These are phyloP conservation scores for Sinotaia quadrata DNA, from an alignment of 2,888 invertebrate species.

Conservation along the genomic window DNA sequence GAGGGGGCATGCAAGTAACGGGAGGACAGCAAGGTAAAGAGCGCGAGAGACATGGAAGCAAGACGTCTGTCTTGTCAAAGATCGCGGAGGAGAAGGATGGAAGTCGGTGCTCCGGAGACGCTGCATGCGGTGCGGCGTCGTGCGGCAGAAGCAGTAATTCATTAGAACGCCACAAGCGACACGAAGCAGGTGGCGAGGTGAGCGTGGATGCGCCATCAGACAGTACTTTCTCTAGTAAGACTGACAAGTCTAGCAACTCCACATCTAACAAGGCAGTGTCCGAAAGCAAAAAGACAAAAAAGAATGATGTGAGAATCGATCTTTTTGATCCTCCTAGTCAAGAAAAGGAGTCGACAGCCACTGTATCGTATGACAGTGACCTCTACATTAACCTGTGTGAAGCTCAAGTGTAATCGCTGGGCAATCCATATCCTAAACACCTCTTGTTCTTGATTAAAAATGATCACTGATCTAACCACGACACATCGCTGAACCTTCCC, in stretches of 20 bases:
- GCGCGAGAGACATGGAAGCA: slow-evolving; percentile 61
- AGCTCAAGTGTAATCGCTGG: slow-evolving; percentile 58
- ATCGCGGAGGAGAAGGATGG: slow-evolving; percentile 64
- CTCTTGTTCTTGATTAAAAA: too few species aligned
- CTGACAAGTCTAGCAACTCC: slow-evolving; percentile 53
- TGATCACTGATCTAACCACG: too few species aligned
- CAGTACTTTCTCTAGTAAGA: slow-evolving; percentile 56
- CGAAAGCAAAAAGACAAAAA: slow-evolving; percentile 50
- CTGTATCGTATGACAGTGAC: slow-evolving; percentile 67
- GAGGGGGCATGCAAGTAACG: slow-evolving; percentile 10
- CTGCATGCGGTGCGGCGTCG: slow-evolving; percentile 16
- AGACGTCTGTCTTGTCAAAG: slow-evolving; percentile 59
- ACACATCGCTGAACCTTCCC: too few species aligned
- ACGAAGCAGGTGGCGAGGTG: slow-evolving; percentile 37
- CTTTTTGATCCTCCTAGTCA: slow-evolving; percentile 67
- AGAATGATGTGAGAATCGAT: slow-evolving; percentile 61
- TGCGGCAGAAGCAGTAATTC: slow-evolving; percentile 24
- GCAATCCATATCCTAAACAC: too few species aligned
- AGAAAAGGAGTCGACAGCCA: slow-evolving; percentile 67
- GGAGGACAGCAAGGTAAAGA: slow-evolving; percentile 42
- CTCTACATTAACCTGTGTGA: slow-evolving; percentile 66
- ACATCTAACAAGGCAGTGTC: slow-evolving; percentile 21
- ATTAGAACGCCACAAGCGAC: slow-evolving; percentile 36
- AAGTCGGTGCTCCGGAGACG: slow-evolving; percentile 15
- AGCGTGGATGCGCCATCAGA: slow-evolving; percentile 53